Percentiles rank a stretch among this genome's conserved stretches.
Evolutionary conservation across 2,888 invertebrate species (phyloP).

Genomic region (Stenoptilia bipunctidactyla): DNA sequence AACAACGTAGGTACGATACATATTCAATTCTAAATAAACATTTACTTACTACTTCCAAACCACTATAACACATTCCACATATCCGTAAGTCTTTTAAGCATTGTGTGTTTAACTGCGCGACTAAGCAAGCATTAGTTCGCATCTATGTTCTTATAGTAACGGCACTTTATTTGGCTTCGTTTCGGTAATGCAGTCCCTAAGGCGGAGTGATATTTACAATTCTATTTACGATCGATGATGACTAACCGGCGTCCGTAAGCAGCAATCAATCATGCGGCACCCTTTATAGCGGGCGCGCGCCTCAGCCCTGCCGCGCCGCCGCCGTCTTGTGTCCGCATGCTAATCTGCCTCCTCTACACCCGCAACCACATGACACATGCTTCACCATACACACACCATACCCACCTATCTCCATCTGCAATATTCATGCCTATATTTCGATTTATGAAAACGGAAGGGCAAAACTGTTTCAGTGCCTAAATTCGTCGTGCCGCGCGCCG

Average conservation of each 20-base stretch:
- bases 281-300: background rate
- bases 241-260: background rate
- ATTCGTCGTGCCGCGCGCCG: constrained; percentile 27
- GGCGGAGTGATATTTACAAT: background rate
- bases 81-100: background rate
- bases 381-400: too few relatives aligned
- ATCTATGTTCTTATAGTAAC: constrained; percentile 22
- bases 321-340: constrained; percentile 1
- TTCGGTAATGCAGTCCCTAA: constrained; percentile 16
- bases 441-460: constrained; percentile 51
- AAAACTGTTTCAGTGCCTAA: constrained; percentile 53
- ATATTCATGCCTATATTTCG: constrained; percentile 32
- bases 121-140: constrained; percentile 6
- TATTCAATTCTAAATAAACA: too few relatives aligned
- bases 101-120: constrained; percentile 34
- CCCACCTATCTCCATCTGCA: constrained; percentile 30
- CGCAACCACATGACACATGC: constrained; percentile 18
- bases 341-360: constrained; percentile 10
- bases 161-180: constrained; percentile 35
- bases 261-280: background rate
- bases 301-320: background rate
- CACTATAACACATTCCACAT: too few relatives aligned
- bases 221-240: background rate
- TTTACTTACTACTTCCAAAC: too few relatives aligned
- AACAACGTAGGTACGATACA: too few relatives aligned